Percentiles rank a stretch among this genome's conserved stretches.
phyloP scores from a whole-genome alignment of 2,113 vertebrate genomes.

The Dromaius novaehollandiae region DNA sequence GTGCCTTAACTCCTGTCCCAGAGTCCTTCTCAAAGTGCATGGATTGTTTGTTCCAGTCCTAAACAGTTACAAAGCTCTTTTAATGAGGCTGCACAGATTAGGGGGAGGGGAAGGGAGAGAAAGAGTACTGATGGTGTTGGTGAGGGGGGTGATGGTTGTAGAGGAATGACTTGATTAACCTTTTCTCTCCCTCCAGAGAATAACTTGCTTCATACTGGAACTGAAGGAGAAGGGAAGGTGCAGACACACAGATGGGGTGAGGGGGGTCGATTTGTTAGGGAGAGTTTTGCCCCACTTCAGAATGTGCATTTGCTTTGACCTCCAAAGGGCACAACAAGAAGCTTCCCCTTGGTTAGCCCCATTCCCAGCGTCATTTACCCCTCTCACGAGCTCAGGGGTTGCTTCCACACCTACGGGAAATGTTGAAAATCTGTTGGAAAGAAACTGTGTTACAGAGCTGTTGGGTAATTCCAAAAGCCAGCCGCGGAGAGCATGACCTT shows the following conservation, averaged over 20 bases:
- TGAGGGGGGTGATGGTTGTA: slow-evolving; percentile 57
- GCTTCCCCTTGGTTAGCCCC: background rate
- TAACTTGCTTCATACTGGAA: background rate
- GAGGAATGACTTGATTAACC: slow-evolving; percentile 66
- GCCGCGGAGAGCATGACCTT: slow-evolving; percentile 75
- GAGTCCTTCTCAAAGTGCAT: slow-evolving; percentile 70
- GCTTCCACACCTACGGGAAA: slow-evolving; percentile 13
- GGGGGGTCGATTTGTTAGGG: background rate
- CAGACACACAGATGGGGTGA: background rate
- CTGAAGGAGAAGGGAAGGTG: background rate
- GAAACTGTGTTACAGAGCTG: slow-evolving; percentile 5
- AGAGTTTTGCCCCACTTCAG: background rate
- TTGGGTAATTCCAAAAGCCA: slow-evolving; percentile 51
- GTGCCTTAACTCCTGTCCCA: slow-evolving; percentile 72
- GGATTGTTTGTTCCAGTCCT: slow-evolving; percentile 76
- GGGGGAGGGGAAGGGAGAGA: slow-evolving; percentile 69
- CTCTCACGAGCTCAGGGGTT: background rate
- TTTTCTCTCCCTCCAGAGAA: slow-evolving; percentile 64
- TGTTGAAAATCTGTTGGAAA: slow-evolving; percentile 27
- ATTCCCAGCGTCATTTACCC: background rate
- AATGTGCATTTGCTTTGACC: background rate
- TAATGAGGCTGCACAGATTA: slow-evolving; percentile 77
- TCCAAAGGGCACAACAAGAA: background rate
- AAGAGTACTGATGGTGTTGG: slow-evolving; percentile 54
- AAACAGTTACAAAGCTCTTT: slow-evolving; percentile 79